Conservation (phyloP, 2,113 vertebrate genomes). For the Falco punctatus region DNA sequence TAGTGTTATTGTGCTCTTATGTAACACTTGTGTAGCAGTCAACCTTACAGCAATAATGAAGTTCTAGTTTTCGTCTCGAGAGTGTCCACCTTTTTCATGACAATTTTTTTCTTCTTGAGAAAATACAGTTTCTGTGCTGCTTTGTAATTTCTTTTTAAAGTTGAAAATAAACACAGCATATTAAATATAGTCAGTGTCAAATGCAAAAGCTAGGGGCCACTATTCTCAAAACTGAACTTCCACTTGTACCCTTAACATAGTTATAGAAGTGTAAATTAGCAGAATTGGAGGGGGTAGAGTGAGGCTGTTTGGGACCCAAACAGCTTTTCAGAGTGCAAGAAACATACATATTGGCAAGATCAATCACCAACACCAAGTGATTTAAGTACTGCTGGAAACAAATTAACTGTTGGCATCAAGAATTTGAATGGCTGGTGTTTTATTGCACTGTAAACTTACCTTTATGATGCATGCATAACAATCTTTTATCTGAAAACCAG, state of each 20-base stretch:
- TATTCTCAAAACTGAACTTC: neutral
- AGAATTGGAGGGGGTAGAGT: neutral
- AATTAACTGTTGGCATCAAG: neutral
- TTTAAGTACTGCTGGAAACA: neutral
- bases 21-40: neutral
- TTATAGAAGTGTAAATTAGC: neutral
- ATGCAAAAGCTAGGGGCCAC: neutral
- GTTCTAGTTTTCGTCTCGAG: neutral
- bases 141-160: neutral
- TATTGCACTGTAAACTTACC: neutral
- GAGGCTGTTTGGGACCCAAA: neutral
- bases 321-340: neutral
- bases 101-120: too few relatives aligned
- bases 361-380: neutral
- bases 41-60: neutral
- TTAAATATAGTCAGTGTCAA: neutral
- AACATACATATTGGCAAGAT: neutral
- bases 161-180: neutral
- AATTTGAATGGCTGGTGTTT: neutral
- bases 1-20: neutral
- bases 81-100: neutral
- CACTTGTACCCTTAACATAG: neutral
- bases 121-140: neutral
- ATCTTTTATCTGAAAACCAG: neutral
- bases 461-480: neutral